phyloP scores from a whole-genome alignment of 1,140 invertebrate genomes.

The Camponotus floridanus region DNA sequence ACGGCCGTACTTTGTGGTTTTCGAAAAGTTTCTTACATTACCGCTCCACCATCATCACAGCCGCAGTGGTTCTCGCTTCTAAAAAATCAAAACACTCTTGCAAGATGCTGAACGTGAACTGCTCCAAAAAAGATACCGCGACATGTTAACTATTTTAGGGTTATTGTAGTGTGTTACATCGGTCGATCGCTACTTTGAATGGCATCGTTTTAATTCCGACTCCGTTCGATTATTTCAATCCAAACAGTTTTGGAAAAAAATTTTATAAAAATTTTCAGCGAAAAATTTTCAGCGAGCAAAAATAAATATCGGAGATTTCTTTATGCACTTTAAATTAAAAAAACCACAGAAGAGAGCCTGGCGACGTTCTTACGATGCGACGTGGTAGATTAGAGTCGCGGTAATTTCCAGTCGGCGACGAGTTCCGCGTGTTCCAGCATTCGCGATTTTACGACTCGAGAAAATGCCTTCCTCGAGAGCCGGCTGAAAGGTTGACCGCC shows the following conservation, averaged over 20 bases:
- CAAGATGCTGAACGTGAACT: background rate
- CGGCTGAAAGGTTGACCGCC: slow-evolving; percentile 34
- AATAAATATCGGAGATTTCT: background rate
- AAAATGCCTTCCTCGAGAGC: slow-evolving; percentile 25
- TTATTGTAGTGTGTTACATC: background rate
- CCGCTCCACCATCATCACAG: slow-evolving; percentile 25
- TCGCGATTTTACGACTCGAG: slow-evolving; percentile 33
- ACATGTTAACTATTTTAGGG: background rate
- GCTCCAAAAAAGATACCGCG: background rate
- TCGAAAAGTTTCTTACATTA: slow-evolving; percentile 79
- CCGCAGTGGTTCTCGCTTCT: slow-evolving; percentile 54
- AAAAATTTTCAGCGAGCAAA: background rate
- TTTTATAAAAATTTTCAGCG: background rate
- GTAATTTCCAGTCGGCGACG: slow-evolving; percentile 14
- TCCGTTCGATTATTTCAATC: background rate
- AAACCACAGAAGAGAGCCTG: background rate
- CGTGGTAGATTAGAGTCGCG: background rate
- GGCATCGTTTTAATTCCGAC: background rate
- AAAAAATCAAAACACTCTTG: background rate
- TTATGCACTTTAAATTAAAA: background rate
- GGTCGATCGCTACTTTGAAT: background rate
- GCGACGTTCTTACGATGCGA: background rate
- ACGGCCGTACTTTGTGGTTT: slow-evolving; percentile 83
- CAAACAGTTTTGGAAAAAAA: background rate
- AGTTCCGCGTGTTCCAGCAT: slow-evolving; percentile 19